These are phyloP conservation scores for Coremacera marginata DNA, from an alignment of 2,888 invertebrate species.

Conservation along the genomic window DNA sequence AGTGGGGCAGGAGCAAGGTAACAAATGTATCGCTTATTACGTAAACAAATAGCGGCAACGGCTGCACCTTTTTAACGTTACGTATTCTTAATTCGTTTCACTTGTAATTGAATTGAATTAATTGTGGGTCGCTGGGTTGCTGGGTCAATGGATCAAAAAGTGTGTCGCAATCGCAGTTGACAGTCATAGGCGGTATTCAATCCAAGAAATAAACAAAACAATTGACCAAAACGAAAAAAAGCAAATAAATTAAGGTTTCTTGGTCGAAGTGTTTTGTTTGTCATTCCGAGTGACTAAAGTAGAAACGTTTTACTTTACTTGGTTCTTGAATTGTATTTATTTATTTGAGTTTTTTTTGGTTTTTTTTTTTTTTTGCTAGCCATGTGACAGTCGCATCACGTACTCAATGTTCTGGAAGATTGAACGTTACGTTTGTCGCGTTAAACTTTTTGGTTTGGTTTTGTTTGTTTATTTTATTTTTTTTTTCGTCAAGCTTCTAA, in stretches of 20 bases:
- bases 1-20: too few relatives aligned
- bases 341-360: background rate
- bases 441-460: slow-evolving; percentile 60
- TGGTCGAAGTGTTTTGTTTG: background rate
- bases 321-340: background rate
- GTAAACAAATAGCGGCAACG: background rate
- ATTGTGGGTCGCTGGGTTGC: slow-evolving; percentile 33
- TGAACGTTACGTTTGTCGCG: slow-evolving; percentile 66
- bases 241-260: slow-evolving; percentile 23
- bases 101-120: slow-evolving; percentile 40
- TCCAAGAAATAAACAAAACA: slow-evolving; percentile 22
- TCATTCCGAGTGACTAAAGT: slow-evolving; percentile 2
- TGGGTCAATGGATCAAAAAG: slow-evolving; percentile 34
- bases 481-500: background rate
- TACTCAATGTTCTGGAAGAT: slow-evolving; percentile 66
- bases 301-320: background rate
- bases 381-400: slow-evolving; percentile 60
- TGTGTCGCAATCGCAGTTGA: background rate
- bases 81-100: slow-evolving; percentile 24
- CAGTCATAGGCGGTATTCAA: background rate
- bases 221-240: slow-evolving; percentile 12
- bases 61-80: background rate
- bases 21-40: background rate
- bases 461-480: slow-evolving; percentile 42
- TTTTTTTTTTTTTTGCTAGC: background rate